Conservation (phyloP, 1,140 invertebrate genomes). For the Episyrphus balteatus region DNA sequence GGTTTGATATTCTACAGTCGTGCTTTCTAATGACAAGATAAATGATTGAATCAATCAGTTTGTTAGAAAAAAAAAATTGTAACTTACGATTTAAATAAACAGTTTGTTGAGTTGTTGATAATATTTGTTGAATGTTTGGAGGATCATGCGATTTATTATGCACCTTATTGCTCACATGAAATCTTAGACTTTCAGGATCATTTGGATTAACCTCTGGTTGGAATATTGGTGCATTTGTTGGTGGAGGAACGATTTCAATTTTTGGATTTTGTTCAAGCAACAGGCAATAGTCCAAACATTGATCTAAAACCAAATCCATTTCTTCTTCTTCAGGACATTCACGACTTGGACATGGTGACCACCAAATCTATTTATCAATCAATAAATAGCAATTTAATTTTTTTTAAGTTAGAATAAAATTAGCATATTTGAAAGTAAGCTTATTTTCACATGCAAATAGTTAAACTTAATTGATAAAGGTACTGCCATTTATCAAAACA, state of each 20-base stretch:
- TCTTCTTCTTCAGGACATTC: constrained; percentile 62
- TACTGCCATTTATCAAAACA: neutral
- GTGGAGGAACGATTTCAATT: constrained; percentile 16
- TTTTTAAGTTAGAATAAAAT: neutral
- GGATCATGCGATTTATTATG: neutral
- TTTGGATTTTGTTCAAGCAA: constrained; percentile 37
- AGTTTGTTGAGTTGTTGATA: no score
- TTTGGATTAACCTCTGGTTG: constrained; percentile 12
- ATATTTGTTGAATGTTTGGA: no score
- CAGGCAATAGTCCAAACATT: constrained; percentile 57
- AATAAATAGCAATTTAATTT: neutral
- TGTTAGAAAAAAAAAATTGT: no score
- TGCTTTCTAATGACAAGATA: no score
- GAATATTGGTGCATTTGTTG: neutral
- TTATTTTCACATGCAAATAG: neutral
- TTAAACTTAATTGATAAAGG: neutral
- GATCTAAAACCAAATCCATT: constrained; percentile 54
- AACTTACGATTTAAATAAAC: no score
- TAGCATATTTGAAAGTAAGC: neutral
- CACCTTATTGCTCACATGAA: constrained; percentile 41
- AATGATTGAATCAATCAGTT: no score
- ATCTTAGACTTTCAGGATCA: constrained; percentile 41
- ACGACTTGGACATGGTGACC: constrained; percentile 62
- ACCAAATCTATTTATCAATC: constrained; percentile 55
- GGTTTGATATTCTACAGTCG: constrained; percentile 1